Evolutionary conservation across 2,888 invertebrate species (phyloP).

Genomic region (Diadromus collaris): DNA sequence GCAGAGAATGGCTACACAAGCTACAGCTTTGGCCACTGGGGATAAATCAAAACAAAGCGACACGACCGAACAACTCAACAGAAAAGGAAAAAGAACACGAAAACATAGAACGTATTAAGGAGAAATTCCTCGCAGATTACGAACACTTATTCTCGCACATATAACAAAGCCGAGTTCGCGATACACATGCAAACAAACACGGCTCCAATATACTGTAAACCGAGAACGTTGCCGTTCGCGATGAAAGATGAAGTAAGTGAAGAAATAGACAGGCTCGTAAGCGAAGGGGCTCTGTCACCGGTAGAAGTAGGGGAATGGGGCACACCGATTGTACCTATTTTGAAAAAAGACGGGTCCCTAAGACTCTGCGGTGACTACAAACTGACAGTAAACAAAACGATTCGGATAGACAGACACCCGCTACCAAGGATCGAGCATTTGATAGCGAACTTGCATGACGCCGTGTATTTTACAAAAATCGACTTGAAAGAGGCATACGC

Average conservation of each 20-base stretch:
- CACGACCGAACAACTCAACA: neutral
- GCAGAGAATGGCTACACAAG: conserved; percentile 23
- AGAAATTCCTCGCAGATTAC: conserved; percentile 17
- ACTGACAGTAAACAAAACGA: conserved; percentile 58
- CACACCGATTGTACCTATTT: conserved; percentile 68
- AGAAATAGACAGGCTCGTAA: conserved; percentile 47
- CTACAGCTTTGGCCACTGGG: conserved; percentile 14
- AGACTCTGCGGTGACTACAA: conserved; percentile 70
- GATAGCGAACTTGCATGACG: conserved; percentile 59
- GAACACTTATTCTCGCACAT: conserved; percentile 37
- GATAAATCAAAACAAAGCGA: neutral
- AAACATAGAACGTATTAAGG: conserved; percentile 1
- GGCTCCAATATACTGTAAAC: conserved; percentile 61
- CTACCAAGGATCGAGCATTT: conserved; percentile 63
- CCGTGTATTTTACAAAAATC: conserved; percentile 62
- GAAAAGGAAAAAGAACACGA: conserved; percentile 26
- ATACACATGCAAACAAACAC: conserved; percentile 51
- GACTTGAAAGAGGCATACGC: conserved; percentile 53
- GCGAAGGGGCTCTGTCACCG: conserved; percentile 53
- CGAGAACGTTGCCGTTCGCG: conserved; percentile 35
- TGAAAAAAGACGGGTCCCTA: conserved; percentile 64
- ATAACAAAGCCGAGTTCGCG: conserved; percentile 35
- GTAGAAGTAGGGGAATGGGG: conserved; percentile 67
- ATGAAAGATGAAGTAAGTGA: conserved; percentile 39
- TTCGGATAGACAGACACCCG: conserved; percentile 56